These are phyloP conservation scores for Apogon talboti DNA, from an alignment of 2,797 vertebrate genomes.

Conservation along the genomic window DNA sequence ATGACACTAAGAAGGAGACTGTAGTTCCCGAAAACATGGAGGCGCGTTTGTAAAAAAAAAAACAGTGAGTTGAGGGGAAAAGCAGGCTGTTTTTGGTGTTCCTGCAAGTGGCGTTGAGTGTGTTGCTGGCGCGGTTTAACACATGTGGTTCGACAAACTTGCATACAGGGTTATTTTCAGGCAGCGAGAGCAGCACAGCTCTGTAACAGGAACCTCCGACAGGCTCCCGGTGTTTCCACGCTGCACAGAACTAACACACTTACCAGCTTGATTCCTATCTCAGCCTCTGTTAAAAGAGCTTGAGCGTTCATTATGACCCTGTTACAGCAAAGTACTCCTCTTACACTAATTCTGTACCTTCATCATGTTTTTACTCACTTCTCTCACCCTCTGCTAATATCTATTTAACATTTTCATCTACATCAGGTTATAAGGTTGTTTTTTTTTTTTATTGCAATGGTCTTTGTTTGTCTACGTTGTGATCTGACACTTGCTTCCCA, in stretches of 20 bases:
- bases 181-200: conserved; percentile 71
- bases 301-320: background rate
- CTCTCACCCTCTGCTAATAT: too few relatives aligned
- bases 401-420: conserved; percentile 6
- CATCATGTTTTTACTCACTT: too few relatives aligned
- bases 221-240: conserved; percentile 63
- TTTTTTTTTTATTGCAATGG: conserved; percentile 36
- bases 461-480: conserved; percentile 72
- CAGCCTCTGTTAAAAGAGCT: background rate
- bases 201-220: conserved; percentile 77
- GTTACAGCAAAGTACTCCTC: background rate
- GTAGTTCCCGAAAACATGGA: conserved; percentile 80
- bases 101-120: conserved; percentile 59
- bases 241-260: conserved; percentile 41
- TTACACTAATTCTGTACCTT: background rate
- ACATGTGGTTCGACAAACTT: conserved; percentile 75
- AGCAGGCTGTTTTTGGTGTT: conserved; percentile 65
- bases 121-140: conserved; percentile 74
- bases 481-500: conserved; percentile 82
- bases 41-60: background rate
- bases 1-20: conserved; percentile 49
- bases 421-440: conserved; percentile 31
- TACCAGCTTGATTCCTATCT: conserved; percentile 29
- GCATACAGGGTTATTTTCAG: conserved; percentile 81
- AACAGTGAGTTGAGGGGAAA: conserved; percentile 41